Evolutionary conservation across 2,888 invertebrate species (phyloP), one percentile per base, ranked within the genome.

Genomic region (Choristoneura rosaceana): DNA sequence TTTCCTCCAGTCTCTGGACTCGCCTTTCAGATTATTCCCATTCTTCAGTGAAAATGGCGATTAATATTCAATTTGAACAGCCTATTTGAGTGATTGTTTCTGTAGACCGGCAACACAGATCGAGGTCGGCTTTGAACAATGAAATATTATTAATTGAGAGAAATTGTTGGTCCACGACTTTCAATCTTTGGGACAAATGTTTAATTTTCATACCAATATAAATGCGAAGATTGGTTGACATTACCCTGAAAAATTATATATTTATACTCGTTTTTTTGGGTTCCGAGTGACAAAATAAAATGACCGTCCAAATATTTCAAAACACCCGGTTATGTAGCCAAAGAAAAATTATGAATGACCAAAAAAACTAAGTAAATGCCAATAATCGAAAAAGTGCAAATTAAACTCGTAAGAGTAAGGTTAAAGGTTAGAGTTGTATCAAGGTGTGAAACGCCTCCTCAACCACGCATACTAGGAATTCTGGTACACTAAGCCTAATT

Each of bases 11-110:
- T 87, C 84, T 84, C 81, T 82, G 81, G 85, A 82, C 81, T 88
- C 85, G 84, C 88, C 85, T 89, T 91, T 89, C 86, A 87, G 89
- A 90, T 92, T 91, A 92, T 93, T 90, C 82, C 85, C 84, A 88
- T 89, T 92, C 91, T 89, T 90, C 87, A 88, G 89, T 91, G 91
- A 89, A 92, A 93, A 92, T 88, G 82, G 86, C 87, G 90, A 93
- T 94, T 93, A 94, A 93, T 93, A 93, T 93, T 93, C 92, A 93
- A 92, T 93, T 92, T 89, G 88, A 90, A 91, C 91, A 88, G 91
- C 89, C 89, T 91, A 88, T 91, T 93, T 90, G 89, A 93, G 87
- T 93, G 90, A 93, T 93, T 93, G 93, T 92, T 92, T 90, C 89
- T 89, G 83, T 79, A 81, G 82, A 79, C 82, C 78, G 76, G 76